Base-by-base conservation (phyloP, 1,140 invertebrate genomes). In the Lineus longissimus region DNA sequence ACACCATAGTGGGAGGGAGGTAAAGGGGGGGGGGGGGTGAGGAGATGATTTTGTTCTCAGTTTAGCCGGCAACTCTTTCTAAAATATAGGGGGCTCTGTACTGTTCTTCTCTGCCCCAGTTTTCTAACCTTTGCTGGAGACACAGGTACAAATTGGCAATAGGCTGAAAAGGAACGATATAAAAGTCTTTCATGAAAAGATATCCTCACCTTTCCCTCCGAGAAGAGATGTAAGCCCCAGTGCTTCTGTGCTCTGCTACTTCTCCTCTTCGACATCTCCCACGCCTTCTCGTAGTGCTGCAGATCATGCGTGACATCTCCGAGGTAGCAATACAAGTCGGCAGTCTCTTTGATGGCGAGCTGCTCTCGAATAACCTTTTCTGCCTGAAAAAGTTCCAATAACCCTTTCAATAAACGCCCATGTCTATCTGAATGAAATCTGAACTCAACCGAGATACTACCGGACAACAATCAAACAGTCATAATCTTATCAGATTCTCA, bases 321-420 rank as follows among this genome's bases (percentile, higher is more conserved):
- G 7, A 98, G 84, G 30, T 93, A 86, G 84, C 94, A 97, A 83
- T 90, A 92, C 2, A 98, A 80, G 76, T 91, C 89, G 0, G 93
- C 89, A 0, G 91, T 93, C 60, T 92, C 89, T 55, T 91, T 86
- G 63, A 90, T 87, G 6, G 87, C 84, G 58, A 97, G 79, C 77
- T 95, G 88, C 76, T 93, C 86, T 55, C 87, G 81, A 67, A 97
- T 94, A 59, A 97, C 84, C 79, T 93, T 90, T 29, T 92, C 91
- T 11, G 95, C 93, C 87, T 91, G 75, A 33, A 69, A 65, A 63
- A n/a, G n/a, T n/a, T n/a, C n/a, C n/a, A n/a, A n/a, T n/a, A n/a
- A n/a, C n/a, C n/a, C n/a, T n/a, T n/a, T n/a, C n/a, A 62, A 51
- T 27, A 23, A 19, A n/a, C 4, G n/a, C 47, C n/a, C 6, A n/a